These are phyloP conservation scores for Elysia crispata DNA, from an alignment of 2,888 invertebrate species.

Conservation along the genomic window DNA sequence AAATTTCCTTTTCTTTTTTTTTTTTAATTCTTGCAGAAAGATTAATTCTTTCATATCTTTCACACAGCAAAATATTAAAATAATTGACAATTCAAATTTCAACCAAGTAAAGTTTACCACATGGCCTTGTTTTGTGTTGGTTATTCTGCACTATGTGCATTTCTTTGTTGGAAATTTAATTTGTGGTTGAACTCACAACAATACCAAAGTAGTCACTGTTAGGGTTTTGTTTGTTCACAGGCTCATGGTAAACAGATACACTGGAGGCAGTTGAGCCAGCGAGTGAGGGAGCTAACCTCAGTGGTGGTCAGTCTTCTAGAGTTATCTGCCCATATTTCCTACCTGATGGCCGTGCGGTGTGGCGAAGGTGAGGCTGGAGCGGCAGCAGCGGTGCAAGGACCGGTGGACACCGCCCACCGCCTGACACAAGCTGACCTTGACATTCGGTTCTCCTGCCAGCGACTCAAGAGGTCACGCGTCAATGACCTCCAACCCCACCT, in stretches of 20 bases:
- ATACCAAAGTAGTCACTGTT: too few species aligned
- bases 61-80: too few species aligned
- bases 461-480: slow-evolving; percentile 64
- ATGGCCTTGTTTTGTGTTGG: too few species aligned
- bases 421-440: slow-evolving; percentile 72
- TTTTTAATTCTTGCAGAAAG: too few species aligned
- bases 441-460: slow-evolving; percentile 69
- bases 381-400: slow-evolving; percentile 48
- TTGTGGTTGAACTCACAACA: too few species aligned
- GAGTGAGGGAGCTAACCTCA: slow-evolving; percentile 67
- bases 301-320: slow-evolving; percentile 71
- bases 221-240: not conserved
- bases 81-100: too few species aligned
- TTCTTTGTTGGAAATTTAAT: too few species aligned
- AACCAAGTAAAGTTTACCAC: too few species aligned
- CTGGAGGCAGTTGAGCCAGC: slow-evolving; percentile 62
- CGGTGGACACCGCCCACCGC: slow-evolving; percentile 71
- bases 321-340: slow-evolving; percentile 71
- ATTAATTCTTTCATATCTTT: too few species aligned
- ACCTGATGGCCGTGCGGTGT: slow-evolving; percentile 65
- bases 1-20: too few species aligned
- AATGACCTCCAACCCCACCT: slow-evolving; percentile 69
- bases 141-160: too few species aligned
- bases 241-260: slow-evolving; percentile 43
- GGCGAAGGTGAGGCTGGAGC: slow-evolving; percentile 60